phyloP scores from a whole-genome alignment of 2,888 invertebrate genomes.

The Erpobdella octoculata region DNA sequence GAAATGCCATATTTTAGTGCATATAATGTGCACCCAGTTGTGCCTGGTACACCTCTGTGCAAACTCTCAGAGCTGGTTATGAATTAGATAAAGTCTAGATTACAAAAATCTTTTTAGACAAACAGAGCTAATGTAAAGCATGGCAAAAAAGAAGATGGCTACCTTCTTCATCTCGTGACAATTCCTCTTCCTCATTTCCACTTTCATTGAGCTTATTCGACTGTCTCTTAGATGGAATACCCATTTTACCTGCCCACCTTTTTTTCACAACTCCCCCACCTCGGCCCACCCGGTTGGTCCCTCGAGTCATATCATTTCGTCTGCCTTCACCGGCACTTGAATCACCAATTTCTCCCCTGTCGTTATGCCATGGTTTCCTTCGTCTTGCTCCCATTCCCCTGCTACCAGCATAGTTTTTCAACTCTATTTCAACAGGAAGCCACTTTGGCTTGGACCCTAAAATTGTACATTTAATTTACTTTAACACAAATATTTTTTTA shows the following conservation, averaged over 20 bases:
- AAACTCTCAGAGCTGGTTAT: too few relatives aligned
- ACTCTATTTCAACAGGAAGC: conserved; percentile 81
- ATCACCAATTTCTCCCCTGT: background rate
- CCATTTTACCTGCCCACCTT: background rate
- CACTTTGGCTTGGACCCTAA: conserved; percentile 64
- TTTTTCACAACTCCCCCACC: background rate
- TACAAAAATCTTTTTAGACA: too few relatives aligned
- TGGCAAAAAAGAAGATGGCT: too few relatives aligned
- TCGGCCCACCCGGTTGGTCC: background rate
- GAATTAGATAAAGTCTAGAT: too few relatives aligned
- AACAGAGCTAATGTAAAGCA: too few relatives aligned
- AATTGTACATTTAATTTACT: background rate
- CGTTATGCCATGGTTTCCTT: background rate
- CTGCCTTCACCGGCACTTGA: conserved; percentile 1
- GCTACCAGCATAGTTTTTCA: conserved; percentile 53
- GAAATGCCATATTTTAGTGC: too few relatives aligned
- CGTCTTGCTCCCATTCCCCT: background rate
- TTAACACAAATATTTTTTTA: background rate
- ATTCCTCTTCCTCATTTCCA: conserved; percentile 3
- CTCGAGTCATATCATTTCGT: conserved; percentile 25
- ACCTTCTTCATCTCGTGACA: too few relatives aligned
- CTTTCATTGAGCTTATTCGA: conserved; percentile 2
- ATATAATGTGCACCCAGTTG: too few relatives aligned
- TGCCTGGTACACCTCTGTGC: too few relatives aligned
- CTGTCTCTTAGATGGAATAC: background rate